phyloP scores from a whole-genome alignment of 2,888 invertebrate species.

The Dasysyrphus tricinctus region DNA sequence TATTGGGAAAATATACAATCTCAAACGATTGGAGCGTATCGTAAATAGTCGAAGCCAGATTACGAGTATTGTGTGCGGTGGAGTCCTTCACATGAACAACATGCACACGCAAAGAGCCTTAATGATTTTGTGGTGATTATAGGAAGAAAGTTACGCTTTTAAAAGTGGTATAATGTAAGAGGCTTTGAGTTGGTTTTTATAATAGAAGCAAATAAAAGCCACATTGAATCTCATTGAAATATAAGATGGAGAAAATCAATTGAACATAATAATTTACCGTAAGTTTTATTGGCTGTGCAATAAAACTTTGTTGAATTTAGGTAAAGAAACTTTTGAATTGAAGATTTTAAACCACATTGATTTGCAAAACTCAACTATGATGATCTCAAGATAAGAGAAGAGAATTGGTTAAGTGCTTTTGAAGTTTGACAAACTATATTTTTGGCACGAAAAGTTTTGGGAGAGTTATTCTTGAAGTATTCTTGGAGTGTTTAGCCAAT shows the following conservation, averaged over 20 bases:
- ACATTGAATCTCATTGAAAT: constrained; percentile 27
- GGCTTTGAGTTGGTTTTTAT: constrained; percentile 36
- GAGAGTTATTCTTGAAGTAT: no score
- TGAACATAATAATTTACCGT: constrained; percentile 34
- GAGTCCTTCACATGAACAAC: constrained; percentile 36
- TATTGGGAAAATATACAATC: constrained; percentile 50
- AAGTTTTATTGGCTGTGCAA: constrained; percentile 24
- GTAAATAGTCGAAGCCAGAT: constrained; percentile 66
- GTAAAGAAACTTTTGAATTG: not conserved
- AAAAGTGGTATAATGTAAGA: constrained; percentile 41
- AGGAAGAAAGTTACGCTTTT: constrained; percentile 12
- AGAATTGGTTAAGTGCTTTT: no score
- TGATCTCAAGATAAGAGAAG: no score
- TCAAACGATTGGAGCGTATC: constrained; percentile 54
- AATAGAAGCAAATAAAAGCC: not conserved
- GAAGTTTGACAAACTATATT: no score
- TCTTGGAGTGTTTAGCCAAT: no score
- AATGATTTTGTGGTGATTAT: constrained; percentile 53
- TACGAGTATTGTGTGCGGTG: constrained; percentile 36
- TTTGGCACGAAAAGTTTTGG: no score
- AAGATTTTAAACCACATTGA: constrained; percentile 2
- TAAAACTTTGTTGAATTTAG: constrained; percentile 17
- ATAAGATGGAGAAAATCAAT: constrained; percentile 29
- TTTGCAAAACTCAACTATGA: no score
- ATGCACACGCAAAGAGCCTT: constrained; percentile 26